phyloP scores from a whole-genome alignment of 2,797 vertebrate genomes.

The Eulemur coronatus region DNA sequence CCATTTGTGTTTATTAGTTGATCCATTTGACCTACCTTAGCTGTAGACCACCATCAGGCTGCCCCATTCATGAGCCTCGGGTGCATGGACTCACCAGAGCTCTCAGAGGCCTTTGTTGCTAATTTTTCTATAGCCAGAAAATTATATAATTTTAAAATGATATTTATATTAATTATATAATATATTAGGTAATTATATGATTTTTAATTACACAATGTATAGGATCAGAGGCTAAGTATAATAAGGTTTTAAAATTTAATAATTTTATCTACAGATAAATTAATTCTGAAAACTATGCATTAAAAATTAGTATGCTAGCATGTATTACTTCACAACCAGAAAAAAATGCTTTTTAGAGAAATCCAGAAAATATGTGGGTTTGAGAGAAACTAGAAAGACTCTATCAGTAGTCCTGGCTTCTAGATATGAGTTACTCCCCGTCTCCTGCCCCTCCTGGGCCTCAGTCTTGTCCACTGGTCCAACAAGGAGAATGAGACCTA shows the following conservation, averaged over 20 bases:
- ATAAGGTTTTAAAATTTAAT: constrained; percentile 12
- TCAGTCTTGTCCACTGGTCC: neutral
- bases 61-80: neutral
- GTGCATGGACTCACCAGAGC: neutral
- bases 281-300: constrained; percentile 29
- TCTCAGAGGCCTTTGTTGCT: neutral
- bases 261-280: constrained; percentile 26
- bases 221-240: neutral
- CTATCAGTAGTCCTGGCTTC: neutral
- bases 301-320: neutral
- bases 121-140: neutral
- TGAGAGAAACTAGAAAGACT: neutral
- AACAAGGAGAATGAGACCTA: neutral
- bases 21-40: neutral
- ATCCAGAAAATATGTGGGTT: neutral
- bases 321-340: neutral
- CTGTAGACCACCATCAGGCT: neutral
- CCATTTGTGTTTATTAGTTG: neutral
- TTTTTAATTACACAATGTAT: neutral
- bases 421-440: neutral
- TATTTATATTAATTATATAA: neutral
- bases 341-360: neutral
- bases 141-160: neutral
- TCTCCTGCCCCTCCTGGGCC: neutral
- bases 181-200: neutral